Conservation (phyloP, 2,113 vertebrate species). For the Vireo altiloquus region DNA sequence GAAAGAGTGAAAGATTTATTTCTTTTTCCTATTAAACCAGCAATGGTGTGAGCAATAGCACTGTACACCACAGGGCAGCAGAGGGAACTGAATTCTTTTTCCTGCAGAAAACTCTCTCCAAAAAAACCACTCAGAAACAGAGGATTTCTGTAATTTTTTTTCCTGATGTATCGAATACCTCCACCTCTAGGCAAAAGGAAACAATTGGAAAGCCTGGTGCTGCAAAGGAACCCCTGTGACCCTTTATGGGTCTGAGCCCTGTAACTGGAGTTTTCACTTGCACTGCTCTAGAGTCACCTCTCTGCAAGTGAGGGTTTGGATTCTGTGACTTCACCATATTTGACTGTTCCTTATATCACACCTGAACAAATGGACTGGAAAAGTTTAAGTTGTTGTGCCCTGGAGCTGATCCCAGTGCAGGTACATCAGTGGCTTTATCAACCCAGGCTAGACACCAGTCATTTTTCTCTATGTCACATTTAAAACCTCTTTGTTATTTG, state of each 20-base stretch:
- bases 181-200: not conserved
- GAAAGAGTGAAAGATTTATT: not conserved
- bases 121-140: not conserved
- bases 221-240: not conserved
- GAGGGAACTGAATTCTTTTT: rapidly evolving
- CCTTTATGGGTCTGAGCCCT: not conserved
- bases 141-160: not conserved
- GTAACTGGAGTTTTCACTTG: not conserved
- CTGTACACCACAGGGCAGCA: not conserved
- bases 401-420: not conserved
- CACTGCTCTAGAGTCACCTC: not conserved
- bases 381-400: not conserved
- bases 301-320: not conserved
- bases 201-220: not conserved
- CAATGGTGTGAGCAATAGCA: not conserved
- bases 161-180: not conserved
- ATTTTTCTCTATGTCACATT: not conserved
- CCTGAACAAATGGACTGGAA: not conserved
- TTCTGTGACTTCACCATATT: not conserved
- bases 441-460: not conserved
- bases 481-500: not conserved
- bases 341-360: not conserved
- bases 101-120: not conserved
- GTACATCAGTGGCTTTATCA: not conserved
- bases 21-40: not conserved